Base-by-base conservation (phyloP, 2,797 vertebrate genomes). In the Enteromius radiatus region DNA sequence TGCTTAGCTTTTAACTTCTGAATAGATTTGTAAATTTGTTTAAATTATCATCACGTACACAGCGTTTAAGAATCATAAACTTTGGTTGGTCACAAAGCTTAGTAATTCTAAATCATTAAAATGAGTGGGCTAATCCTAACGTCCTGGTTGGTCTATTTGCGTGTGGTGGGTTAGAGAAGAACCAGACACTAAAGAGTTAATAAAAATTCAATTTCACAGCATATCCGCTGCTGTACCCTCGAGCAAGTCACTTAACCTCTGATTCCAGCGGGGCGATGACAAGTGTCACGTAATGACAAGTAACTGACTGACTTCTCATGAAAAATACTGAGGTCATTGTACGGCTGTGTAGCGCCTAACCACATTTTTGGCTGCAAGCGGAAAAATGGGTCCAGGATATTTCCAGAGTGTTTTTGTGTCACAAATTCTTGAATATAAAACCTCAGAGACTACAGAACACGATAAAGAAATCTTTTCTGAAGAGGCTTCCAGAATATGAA, bases 181-280 rank as follows among this genome's bases (percentile, higher is more conserved):
- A 76, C 15, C n/a, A 41, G 33, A 36, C 52, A 19, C 33, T 76
- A 9, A 59, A 41, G n/a, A 41, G 41, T 45, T 69, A 38, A 38
- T 38, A 69, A 15, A 23, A 59, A 17, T n/a, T 38, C 14, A n/a
- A 14, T 9, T 36, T 38, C 31, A 52, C 45, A 56, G 8, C 7
- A n/a, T 67, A 33, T 21, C 73, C 0, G 0, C 33, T 41, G n/a
- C 33, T 17, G 52, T 59, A 38, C 28, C 31, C 28, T n/a, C 12
- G 10, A 74, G 33, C 14, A 19, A 76, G 14, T 76, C 52, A 41
- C 33, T 56, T 74, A 74, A 74, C 49, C 31, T 19, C 9, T 75
- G n/a, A 14, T 11, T 75, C 33, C 52, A 59, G n/a, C 7, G 2
- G 33, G 33, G 14, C 14, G 14, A 23, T 41, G 33, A 41, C n/a